Evolutionary conservation across 2,113 vertebrate genomes (phyloP).

Genomic region (Larimichthys polyactis): DNA sequence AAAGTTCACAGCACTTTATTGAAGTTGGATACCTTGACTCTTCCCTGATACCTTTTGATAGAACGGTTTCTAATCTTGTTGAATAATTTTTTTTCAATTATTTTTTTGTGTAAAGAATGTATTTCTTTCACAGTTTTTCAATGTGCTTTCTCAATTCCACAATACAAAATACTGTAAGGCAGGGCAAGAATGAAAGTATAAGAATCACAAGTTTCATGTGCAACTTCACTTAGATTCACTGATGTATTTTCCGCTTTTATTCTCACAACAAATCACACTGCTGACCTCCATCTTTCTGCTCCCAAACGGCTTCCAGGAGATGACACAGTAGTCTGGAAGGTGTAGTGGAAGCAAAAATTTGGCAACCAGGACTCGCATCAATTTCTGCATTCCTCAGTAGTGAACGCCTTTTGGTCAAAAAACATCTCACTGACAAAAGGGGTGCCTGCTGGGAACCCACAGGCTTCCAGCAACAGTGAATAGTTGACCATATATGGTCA

Average conservation of each 20-base stretch:
- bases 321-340: neutral
- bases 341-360: neutral
- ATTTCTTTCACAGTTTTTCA: neutral
- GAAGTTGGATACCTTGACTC: too few species aligned
- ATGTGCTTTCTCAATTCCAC: neutral
- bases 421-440: slow-evolving; percentile 16
- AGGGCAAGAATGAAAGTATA: neutral
- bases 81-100: too few species aligned
- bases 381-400: slow-evolving; percentile 48
- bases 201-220: neutral
- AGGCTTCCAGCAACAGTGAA: slow-evolving; percentile 19
- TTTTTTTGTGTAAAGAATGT: neutral
- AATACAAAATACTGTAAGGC: neutral
- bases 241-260: neutral
- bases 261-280: neutral
- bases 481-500: slow-evolving; percentile 59
- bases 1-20: too few species aligned
- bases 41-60: too few species aligned
- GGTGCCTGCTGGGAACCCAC: slow-evolving; percentile 13
- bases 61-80: too few species aligned
- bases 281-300: neutral
- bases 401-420: slow-evolving; percentile 28
- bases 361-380: neutral
- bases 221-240: neutral
- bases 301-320: neutral